Evolutionary conservation across 2,113 vertebrate genomes (phyloP).

Genomic region (Elanus axillaris): DNA sequence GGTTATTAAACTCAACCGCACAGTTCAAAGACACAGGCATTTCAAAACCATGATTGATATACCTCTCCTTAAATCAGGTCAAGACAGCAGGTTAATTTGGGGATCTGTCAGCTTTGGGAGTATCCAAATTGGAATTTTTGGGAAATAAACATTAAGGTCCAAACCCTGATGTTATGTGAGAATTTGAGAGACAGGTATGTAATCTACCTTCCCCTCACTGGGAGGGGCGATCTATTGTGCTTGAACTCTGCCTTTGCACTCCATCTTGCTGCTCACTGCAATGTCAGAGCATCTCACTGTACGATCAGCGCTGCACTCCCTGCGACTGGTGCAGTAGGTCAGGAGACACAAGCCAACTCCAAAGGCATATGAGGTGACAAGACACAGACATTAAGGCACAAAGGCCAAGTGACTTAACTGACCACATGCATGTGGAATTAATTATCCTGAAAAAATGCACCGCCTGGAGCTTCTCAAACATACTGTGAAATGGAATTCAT

Average conservation of each 20-base stretch:
- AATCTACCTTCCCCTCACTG: not conserved
- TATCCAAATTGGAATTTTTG: not conserved
- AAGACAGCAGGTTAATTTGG: not conserved
- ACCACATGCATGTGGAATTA: not conserved
- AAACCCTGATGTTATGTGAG: not conserved
- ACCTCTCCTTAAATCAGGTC: not conserved
- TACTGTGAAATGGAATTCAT: not conserved
- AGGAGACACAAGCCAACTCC: not conserved
- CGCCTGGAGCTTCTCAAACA: not conserved
- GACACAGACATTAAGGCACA: not conserved
- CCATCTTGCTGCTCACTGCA: not conserved
- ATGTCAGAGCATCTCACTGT: not conserved
- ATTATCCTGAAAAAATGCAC: not conserved
- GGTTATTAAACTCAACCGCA: not conserved
- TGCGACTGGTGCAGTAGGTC: not conserved
- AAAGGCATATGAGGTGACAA: rapidly evolving
- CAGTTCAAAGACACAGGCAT: not conserved
- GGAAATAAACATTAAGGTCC: not conserved
- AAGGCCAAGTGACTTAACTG: not conserved
- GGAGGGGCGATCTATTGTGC: not conserved
- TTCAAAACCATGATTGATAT: not conserved
- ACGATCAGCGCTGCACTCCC: not conserved
- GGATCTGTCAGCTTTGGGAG: not conserved
- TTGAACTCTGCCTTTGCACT: not conserved
- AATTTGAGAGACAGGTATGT: not conserved